Evolutionary conservation across 2,113 vertebrate species (phyloP).

Genomic region (Lanius collurio): DNA sequence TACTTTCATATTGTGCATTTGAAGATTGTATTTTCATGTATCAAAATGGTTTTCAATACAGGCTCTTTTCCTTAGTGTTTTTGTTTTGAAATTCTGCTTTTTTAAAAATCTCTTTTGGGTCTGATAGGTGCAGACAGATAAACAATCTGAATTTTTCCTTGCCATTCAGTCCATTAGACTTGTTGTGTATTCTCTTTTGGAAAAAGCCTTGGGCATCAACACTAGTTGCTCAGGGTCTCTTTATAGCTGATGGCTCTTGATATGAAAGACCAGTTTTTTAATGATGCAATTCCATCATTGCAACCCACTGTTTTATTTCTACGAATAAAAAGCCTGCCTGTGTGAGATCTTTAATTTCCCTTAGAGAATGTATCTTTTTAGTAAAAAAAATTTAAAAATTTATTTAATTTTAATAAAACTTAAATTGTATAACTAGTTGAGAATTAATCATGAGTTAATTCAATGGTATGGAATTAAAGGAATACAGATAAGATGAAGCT

Average conservation of each 20-base stretch:
- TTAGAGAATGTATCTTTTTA: background rate
- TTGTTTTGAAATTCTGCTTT: background rate
- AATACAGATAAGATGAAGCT: background rate
- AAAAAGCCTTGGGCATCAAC: conserved; percentile 40
- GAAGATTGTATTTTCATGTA: background rate
- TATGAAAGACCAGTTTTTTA: conserved; percentile 13
- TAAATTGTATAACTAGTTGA: background rate
- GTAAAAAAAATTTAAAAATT: background rate
- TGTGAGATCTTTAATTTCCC: background rate
- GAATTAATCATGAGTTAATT: background rate
- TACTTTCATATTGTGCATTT: background rate
- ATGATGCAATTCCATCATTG: background rate
- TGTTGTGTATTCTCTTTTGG: background rate
- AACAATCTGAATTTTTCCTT: background rate
- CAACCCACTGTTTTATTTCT: background rate
- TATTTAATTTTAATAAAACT: background rate
- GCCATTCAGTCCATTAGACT: conserved; percentile 1
- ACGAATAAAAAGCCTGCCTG: background rate
- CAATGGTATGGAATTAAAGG: background rate
- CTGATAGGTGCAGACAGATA: background rate
- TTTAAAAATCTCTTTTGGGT: background rate
- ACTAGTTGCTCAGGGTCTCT: background rate
- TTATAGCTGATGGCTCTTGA: background rate
- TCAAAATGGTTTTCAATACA: background rate
- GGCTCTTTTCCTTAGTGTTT: background rate